Evolutionary conservation across 2,113 vertebrate species (phyloP).

Genomic region (Dascyllus trimaculatus): DNA sequence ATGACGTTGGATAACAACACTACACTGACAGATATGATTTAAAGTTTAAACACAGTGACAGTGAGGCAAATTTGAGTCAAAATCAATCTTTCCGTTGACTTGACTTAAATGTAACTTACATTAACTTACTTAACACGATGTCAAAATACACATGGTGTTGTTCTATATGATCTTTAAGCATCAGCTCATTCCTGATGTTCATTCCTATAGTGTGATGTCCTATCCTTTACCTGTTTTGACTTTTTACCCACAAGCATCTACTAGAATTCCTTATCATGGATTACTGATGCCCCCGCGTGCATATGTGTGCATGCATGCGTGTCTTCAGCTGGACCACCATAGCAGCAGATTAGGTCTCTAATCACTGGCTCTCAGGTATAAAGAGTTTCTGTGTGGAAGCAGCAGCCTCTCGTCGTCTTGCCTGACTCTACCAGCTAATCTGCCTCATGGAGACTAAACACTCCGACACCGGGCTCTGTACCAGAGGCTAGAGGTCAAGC

Average conservation of each 20-base stretch:
- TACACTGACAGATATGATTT: too few species aligned
- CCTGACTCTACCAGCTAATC: slow-evolving; percentile 74
- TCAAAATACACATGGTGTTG: too few species aligned
- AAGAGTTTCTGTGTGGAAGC: slow-evolving; percentile 74
- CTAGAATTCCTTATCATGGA: slow-evolving; percentile 27
- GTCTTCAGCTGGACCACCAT: slow-evolving; percentile 68
- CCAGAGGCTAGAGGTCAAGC: slow-evolving; percentile 62
- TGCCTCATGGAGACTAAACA: slow-evolving; percentile 72
- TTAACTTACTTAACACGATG: too few species aligned
- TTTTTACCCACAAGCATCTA: neutral
- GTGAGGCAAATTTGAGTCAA: too few species aligned
- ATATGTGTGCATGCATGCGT: slow-evolving; percentile 17
- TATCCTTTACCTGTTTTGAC: slow-evolving; percentile 11
- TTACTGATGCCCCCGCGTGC: slow-evolving; percentile 24
- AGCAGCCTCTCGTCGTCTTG: slow-evolving; percentile 60
- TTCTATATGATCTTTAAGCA: neutral
- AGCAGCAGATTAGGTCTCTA: slow-evolving; percentile 76
- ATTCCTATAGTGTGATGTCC: slow-evolving; percentile 11
- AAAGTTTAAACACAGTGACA: too few species aligned
- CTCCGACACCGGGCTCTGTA: slow-evolving; percentile 60
- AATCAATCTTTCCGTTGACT: too few species aligned
- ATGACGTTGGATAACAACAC: too few species aligned
- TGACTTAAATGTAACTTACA: too few species aligned
- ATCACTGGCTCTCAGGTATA: slow-evolving; percentile 75
- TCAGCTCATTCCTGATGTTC: neutral